Evolutionary conservation across 2,888 invertebrate species (phyloP).

Genomic region (Norana najaformis): DNA sequence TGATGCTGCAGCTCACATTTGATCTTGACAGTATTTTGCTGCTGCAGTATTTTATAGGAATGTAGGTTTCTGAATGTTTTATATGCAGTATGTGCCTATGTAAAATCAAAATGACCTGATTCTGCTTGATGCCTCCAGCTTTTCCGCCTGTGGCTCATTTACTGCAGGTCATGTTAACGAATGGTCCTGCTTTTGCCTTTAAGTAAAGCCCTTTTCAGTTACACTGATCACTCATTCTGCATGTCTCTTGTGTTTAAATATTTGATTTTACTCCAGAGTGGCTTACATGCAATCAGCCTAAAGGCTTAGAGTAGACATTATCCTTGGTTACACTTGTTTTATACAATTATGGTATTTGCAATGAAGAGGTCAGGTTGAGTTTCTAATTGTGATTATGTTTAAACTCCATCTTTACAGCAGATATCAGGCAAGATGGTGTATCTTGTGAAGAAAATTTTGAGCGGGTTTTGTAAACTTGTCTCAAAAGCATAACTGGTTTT

Average conservation of each 20-base stretch:
- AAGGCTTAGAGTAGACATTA: not conserved
- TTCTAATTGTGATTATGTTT: not conserved
- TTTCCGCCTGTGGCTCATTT: not conserved
- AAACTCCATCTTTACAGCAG: not conserved
- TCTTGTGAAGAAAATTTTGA: no score
- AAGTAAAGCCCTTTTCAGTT: not conserved
- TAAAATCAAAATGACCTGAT: not conserved
- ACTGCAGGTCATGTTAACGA: not conserved
- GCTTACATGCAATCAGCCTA: not conserved
- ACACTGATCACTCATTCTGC: not conserved
- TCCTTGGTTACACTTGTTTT: not conserved
- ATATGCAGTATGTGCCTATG: not conserved
- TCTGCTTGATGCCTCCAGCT: not conserved
- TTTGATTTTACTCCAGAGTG: not conserved
- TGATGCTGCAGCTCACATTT: not conserved
- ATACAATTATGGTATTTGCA: not conserved
- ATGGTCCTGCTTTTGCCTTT: not conserved
- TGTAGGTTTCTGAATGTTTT: not conserved
- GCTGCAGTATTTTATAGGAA: not conserved
- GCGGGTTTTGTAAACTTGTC: no score
- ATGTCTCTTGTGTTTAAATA: not conserved
- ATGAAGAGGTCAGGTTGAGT: not conserved
- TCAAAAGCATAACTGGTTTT: no score
- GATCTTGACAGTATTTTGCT: not conserved
- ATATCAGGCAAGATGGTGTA: not conserved